Conservation (phyloP, 2,797 vertebrate genomes). For the Fringilla coelebs region DNA sequence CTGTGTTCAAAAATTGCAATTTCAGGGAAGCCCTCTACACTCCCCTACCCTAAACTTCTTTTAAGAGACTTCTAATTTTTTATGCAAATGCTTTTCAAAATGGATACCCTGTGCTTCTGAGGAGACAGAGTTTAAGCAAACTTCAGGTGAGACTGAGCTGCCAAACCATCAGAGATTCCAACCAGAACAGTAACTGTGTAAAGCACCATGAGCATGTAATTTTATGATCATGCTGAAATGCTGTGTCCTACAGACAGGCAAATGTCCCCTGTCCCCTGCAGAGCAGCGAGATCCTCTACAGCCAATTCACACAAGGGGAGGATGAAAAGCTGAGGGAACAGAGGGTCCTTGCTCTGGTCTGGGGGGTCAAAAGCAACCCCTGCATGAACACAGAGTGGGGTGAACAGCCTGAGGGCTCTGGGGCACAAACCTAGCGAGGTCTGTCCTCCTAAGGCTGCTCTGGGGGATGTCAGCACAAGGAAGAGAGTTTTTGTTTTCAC, state of each 20-base stretch:
- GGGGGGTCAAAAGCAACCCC: not conserved
- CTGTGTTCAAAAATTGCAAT: not conserved
- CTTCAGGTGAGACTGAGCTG: not conserved
- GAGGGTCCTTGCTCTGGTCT: not conserved
- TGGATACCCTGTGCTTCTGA: not conserved
- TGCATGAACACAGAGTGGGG: not conserved
- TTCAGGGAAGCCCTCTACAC: not conserved
- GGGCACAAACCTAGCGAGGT: not conserved
- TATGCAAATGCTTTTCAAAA: not conserved
- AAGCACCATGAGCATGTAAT: not conserved
- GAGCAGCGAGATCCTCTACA: not conserved
- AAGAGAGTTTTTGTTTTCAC: slow-evolving; percentile 59
- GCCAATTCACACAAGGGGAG: not conserved
- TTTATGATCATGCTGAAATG: not conserved
- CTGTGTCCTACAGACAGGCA: not conserved
- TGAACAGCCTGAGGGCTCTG: not conserved
- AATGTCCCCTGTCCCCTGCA: not conserved
- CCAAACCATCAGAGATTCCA: not conserved
- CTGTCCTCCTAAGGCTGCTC: not conserved
- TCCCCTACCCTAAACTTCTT: not conserved
- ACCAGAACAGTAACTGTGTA: not conserved
- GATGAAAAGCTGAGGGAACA: not conserved
- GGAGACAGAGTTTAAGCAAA: not conserved
- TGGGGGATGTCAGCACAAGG: not conserved
- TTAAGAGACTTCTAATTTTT: not conserved